Conservation (phyloP, 2,113 vertebrate species). For the Lamprotornis superbus region DNA sequence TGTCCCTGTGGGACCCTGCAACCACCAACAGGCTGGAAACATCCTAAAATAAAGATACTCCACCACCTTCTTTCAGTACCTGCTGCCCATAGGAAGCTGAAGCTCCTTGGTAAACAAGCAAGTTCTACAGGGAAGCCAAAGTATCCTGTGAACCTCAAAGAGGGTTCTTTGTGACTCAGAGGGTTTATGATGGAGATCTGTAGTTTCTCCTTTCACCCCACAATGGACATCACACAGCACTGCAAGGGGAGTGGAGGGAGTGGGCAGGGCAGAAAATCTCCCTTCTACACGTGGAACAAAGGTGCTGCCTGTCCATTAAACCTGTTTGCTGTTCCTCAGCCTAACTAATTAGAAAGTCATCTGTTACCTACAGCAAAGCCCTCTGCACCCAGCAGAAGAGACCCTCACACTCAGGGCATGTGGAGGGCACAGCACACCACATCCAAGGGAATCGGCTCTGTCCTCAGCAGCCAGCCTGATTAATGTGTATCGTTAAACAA, state of each 20-base stretch:
- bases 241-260: fast-evolving
- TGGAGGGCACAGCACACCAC: fast-evolving
- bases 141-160: neutral
- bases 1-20: neutral
- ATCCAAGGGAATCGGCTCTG: neutral
- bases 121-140: neutral
- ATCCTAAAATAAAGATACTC: neutral
- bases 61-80: neutral
- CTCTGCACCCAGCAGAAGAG: neutral
- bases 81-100: neutral
- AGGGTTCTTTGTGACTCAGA: neutral
- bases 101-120: neutral
- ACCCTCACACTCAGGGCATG: fast-evolving
- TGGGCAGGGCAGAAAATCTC: neutral
- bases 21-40: neutral
- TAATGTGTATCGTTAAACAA: neutral
- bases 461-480: neutral
- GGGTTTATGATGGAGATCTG: neutral
- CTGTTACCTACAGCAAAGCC: neutral
- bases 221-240: neutral
- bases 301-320: neutral
- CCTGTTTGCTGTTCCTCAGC: neutral
- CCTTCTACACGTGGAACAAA: fast-evolving
- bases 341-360: neutral
- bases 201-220: neutral